Base-by-base conservation (phyloP, 2,888 invertebrate species). In the Cantharis nigra region DNA sequence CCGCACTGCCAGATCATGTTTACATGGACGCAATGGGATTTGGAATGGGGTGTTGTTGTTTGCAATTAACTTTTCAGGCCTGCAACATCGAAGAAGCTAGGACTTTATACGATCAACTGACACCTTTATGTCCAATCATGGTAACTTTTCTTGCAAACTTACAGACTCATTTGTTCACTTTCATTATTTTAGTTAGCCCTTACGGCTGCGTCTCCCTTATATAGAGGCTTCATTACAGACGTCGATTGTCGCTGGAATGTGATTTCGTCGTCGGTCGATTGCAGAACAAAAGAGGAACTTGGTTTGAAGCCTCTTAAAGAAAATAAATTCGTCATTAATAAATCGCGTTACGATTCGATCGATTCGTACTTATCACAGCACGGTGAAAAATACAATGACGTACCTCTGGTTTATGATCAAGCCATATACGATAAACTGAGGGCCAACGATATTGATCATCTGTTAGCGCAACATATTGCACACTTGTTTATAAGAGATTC, bases 21-120 rank as follows among this genome's bases (percentile, higher is more conserved):
- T 98, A 99, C 86, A 94, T 99, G 94, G 99, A 99, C 89, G 97
- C 98, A 1, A 99, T 99, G 99, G 99, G 98, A 23, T 99, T 99
- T 88, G 99, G 98, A 74, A 99, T 99, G 99, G 99, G 99, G 30
- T 98, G 98, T 88, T 98, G 97, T 85, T 99, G 98, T 87, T 91
- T 99, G 63, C 99, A 99, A 88, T 91, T 98, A 75, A 98, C 97
- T 70, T 99, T 99, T 90, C 96, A 97, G 89, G 98, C 99, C 1
- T 97, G 97, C 88, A 98, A 98, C 87, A 97, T 99, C 81, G 92
- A 92, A 67, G 99, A 99, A 90, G 99, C 99, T 4, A 91, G 98
- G 80, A 96, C 95, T 62, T 91, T 99, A 0, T 99, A 99, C 87
- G 99, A 99, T 88, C 99, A 99, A 87, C 91, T 99, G 30, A 96